phyloP scores from a whole-genome alignment of 2,797 vertebrate genomes.

The Nannoperca australis region DNA sequence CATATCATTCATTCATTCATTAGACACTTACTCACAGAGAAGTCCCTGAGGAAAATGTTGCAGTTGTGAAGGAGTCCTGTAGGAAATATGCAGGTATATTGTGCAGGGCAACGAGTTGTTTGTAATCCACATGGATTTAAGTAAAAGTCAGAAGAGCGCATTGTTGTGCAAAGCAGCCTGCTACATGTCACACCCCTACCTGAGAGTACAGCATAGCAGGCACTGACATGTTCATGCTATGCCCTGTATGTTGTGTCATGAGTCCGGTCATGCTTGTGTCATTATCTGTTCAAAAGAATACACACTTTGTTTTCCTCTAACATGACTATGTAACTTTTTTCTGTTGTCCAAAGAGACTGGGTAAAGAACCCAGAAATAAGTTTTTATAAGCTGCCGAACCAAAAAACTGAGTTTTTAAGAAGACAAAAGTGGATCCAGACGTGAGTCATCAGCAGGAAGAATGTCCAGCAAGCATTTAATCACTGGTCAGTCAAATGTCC shows the following conservation, averaged over 20 bases:
- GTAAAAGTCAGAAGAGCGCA: background rate
- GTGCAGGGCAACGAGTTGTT: background rate
- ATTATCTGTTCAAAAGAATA: background rate
- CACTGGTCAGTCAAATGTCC: too few relatives aligned
- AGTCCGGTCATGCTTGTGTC: slow-evolving; percentile 1
- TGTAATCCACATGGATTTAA: background rate
- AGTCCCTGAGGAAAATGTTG: background rate
- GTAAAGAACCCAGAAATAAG: too few relatives aligned
- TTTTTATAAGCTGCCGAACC: too few relatives aligned
- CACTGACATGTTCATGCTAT: slow-evolving; percentile 38
- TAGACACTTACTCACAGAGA: background rate
- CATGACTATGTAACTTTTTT: background rate
- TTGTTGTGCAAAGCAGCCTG: background rate
- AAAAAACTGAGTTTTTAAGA: too few relatives aligned
- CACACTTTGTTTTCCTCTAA: background rate
- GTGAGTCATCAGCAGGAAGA: too few relatives aligned
- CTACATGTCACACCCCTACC: slow-evolving; percentile 22
- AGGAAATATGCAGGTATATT: background rate
- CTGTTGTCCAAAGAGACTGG: background rate
- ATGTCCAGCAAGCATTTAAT: too few relatives aligned
- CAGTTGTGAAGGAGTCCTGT: background rate
- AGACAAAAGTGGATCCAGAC: too few relatives aligned
- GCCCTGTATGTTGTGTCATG: slow-evolving; percentile 16
- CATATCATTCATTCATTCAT: slow-evolving; percentile 12
- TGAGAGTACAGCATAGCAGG: slow-evolving; percentile 26